Evolutionary conservation across 2,113 vertebrate genomes (phyloP), one percentile per base, ranked within the genome.

Genomic region (Rhynchomys soricoides): DNA sequence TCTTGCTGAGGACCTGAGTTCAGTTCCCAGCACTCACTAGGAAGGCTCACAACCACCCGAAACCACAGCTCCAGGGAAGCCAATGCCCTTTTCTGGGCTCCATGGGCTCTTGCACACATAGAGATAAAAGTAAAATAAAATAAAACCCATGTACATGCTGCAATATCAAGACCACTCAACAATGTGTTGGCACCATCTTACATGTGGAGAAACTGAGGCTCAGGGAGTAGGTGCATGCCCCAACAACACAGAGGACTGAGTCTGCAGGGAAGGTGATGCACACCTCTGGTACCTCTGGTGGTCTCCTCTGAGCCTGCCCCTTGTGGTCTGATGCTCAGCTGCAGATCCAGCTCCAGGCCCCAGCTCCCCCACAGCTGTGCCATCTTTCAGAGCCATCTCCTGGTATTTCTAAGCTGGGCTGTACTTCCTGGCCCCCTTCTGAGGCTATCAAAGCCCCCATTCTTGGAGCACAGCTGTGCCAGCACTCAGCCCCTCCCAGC

Each of bases 401-500:
- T 52, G 74, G 29, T 78, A 40, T 68, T 74, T 26, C 77, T 85
- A 77, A 89, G 59, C 96, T 24, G 50, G 91, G 90, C 79, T 5
- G 0, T 7, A 50, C 95, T 97, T 97, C 97, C 96, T 94, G 92
- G 95, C 90, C 92, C 90, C 68, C 95, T 97, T 97, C 97, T 94
- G 91, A 73, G 55, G 71, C 75, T 92, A 74, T 96, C 96, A 97
- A 97, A 98, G 95, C 94, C 93, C 90, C 92, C 88, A 96, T 98
- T 97, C 95, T 97, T 93, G 26, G 40, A 19, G 31, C 93, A 92
- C 91, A 96, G 95, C 97, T 95, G 95, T 90, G 75, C 83, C 48
- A 89, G 70, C 2, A 3, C 62, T 71, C 66, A 73, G 59, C 7
- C 21, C 13, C 45, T 55, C 37, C 78, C 68, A 48, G 3, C 26